Conservation (phyloP, 2,113 vertebrate genomes). For the Microtus ochrogaster region DNA sequence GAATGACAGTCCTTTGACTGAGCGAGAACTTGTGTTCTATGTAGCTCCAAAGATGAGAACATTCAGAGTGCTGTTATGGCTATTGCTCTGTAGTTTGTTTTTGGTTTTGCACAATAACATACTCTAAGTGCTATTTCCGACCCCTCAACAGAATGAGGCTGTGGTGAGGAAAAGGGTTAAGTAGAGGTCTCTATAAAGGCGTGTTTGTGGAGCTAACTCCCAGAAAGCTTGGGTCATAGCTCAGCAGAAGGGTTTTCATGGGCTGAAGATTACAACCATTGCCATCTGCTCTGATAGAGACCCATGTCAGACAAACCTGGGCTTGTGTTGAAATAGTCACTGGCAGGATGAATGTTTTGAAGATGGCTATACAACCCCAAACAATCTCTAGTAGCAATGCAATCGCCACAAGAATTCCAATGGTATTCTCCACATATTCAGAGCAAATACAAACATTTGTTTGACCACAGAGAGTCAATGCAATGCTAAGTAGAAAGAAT, state of each 20-base stretch:
- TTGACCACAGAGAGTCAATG: not conserved
- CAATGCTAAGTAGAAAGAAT: not conserved
- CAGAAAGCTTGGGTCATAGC: not conserved
- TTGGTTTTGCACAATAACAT: too few relatives aligned
- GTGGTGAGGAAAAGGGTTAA: not conserved
- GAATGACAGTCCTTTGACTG: slow-evolving; percentile 66
- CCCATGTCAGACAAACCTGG: not conserved
- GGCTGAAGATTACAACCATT: not conserved
- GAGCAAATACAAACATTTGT: not conserved
- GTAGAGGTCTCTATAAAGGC: not conserved
- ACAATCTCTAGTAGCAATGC: not conserved
- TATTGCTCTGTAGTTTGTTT: too few relatives aligned
- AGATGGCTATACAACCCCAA: not conserved
- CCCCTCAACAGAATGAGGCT: not conserved
- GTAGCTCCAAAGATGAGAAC: not conserved
- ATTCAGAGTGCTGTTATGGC: too few relatives aligned
- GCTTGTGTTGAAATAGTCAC: not conserved
- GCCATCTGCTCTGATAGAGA: not conserved
- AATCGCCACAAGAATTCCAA: not conserved
- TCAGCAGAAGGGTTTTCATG: not conserved
- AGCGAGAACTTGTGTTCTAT: slow-evolving; percentile 52
- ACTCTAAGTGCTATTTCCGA: not conserved
- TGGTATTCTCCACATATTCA: not conserved
- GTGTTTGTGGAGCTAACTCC: not conserved
- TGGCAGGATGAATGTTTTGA: not conserved